Evolutionary conservation across 2,113 vertebrate genomes (phyloP).

Genomic region (Pogonocichla stellata): DNA sequence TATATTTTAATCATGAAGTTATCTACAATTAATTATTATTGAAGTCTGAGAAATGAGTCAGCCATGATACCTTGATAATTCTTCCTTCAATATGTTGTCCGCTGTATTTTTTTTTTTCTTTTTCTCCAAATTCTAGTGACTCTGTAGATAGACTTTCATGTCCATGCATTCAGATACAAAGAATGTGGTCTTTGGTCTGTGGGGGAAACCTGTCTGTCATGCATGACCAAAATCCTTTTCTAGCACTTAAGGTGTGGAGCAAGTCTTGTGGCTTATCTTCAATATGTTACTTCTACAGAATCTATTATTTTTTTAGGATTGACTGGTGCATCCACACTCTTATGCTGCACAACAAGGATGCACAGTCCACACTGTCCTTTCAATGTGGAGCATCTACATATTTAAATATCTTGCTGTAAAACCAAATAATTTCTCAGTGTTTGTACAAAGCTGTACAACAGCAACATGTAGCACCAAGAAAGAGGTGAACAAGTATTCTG

Average conservation of each 20-base stretch:
- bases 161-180: not conserved
- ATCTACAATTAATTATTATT: not conserved
- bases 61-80: not conserved
- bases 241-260: not conserved
- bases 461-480: not conserved
- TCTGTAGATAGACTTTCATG: not conserved
- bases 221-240: not conserved
- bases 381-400: not conserved
- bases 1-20: not conserved
- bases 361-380: not conserved
- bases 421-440: not conserved
- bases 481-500: not conserved
- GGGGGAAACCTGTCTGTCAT: not conserved
- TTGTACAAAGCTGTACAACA: not conserved
- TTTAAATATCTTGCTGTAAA: not conserved
- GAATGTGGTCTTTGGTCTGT: not conserved
- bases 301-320: not conserved
- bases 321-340: not conserved
- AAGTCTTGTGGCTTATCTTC: not conserved
- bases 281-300: not conserved
- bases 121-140: not conserved
- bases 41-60: not conserved
- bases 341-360: not conserved
- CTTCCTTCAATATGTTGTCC: not conserved
- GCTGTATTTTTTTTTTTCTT: not conserved